Base-by-base conservation (phyloP, 2,113 vertebrate genomes). In the Jacana jacana region DNA sequence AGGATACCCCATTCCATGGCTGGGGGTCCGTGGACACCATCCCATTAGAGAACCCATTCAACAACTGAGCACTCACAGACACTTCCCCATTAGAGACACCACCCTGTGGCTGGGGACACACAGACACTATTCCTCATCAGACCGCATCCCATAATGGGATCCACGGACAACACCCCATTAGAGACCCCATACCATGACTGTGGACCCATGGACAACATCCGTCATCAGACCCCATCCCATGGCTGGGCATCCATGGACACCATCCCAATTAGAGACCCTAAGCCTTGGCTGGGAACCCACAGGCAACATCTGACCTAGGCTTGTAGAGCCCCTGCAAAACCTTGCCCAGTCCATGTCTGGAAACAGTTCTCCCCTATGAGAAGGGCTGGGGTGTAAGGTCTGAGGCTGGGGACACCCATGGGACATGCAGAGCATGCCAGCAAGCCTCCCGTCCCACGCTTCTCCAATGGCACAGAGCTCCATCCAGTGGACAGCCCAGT, bases 361-460 rank as follows among this genome's bases (percentile, higher is more conserved):
- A 35, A 80, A 55, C 0, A 1, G 5, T 22, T 63, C 7, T 71
- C 3, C 10, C 4, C 9, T 22, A 37, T 3, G 2, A 57, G 20
- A 9, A 81, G 17, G 24, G 54, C 35, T 24, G 39, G 35, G 15
- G 7, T 64, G 48, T 8, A 17, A 10, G 25, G 57, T 8, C 52
- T 15, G 12, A 60, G 52, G 30, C 39, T 3, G 16, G 14, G 14
- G 35, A 65, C 22, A 40, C 23, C 6, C 25, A 1, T 3, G 23
- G 71, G 52, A 65, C 13, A 33, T 0, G 3, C 13, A 23, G 44
- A 12, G 9, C 49, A 57, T 6, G 19, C 8, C 30, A 65, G 20
- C 39, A 16, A 0, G 0, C 16, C 30, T 30, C 9, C 27, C 40
- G 77, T 48, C 7, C 35, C 28, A 7, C 0, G 4, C 4, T 78